Conservation (phyloP, 2,797 vertebrate genomes). For the Anisognathus igniventris region DNA sequence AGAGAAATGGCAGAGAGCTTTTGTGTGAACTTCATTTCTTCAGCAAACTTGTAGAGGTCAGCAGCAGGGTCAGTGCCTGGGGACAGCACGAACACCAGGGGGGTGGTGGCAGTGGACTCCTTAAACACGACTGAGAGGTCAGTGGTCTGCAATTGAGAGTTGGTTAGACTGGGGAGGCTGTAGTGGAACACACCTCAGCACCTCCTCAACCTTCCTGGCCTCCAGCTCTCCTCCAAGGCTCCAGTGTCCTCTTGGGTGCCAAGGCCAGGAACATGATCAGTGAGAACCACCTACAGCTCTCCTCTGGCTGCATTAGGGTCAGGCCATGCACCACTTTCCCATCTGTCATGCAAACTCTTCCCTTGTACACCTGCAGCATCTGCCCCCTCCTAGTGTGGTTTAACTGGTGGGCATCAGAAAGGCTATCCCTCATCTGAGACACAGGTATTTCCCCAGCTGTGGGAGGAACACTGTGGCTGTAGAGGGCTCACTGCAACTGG, state of each 20-base stretch:
- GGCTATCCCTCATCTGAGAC: background rate
- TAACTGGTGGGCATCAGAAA: background rate
- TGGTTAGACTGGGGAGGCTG: background rate
- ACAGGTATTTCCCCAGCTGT: background rate
- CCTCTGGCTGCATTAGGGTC: background rate
- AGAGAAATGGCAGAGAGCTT: slow-evolving; percentile 89
- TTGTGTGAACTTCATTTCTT: slow-evolving; percentile 89
- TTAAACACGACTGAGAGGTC: slow-evolving; percentile 83
- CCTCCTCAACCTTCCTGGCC: background rate
- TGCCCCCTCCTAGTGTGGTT: background rate
- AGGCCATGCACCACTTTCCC: background rate
- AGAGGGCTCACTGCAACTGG: background rate
- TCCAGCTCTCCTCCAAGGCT: background rate
- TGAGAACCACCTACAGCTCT: background rate
- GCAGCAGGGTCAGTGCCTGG: slow-evolving; percentile 89
- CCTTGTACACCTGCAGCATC: background rate
- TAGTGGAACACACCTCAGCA: background rate
- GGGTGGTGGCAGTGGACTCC: slow-evolving; percentile 80
- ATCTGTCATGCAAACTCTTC: background rate
- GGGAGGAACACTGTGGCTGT: background rate
- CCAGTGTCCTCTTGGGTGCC: background rate
- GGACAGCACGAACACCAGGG: slow-evolving; percentile 88
- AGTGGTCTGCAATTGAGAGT: slow-evolving; percentile 76
- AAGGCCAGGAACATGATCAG: background rate
- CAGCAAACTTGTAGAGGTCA: slow-evolving; percentile 91